phyloP scores from a whole-genome alignment of 2,113 vertebrate genomes.

The Mesoclemmys tuberculata region DNA sequence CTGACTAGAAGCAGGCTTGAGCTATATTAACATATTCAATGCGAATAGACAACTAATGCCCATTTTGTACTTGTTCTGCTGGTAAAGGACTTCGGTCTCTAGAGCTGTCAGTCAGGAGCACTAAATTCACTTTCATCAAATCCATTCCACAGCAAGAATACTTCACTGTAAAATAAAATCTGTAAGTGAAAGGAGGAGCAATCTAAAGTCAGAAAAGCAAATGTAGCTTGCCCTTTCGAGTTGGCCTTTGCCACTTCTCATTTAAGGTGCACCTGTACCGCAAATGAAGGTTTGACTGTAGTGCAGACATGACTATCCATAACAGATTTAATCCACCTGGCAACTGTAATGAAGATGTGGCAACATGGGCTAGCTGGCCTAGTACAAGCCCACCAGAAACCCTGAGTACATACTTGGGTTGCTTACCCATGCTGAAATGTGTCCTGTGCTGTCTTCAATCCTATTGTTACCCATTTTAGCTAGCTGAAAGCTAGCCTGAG shows the following conservation, averaged over 20 bases:
- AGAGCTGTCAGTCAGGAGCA: background rate
- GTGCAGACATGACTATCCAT: background rate
- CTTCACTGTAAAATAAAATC: background rate
- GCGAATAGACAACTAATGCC: background rate
- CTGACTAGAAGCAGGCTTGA: background rate
- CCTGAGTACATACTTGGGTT: background rate
- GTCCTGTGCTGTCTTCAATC: background rate
- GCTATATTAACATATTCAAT: background rate
- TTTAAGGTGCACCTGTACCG: background rate
- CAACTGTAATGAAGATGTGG: background rate
- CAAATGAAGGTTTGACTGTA: too few species aligned
- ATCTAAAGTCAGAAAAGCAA: background rate
- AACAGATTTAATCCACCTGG: background rate
- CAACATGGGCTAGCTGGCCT: background rate
- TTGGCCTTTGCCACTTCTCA: background rate
- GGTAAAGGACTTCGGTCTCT: background rate
- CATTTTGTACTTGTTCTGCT: background rate
- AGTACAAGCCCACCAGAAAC: background rate
- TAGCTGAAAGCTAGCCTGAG: background rate
- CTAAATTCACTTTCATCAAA: background rate
- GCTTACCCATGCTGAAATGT: background rate
- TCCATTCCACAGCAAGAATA: background rate
- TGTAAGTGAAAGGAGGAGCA: background rate
- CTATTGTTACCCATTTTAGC: background rate
- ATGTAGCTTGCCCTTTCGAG: background rate